These are phyloP conservation scores for Heliothis subflexa DNA, from an alignment of 1,140 invertebrate species.

Conservation along the genomic window DNA sequence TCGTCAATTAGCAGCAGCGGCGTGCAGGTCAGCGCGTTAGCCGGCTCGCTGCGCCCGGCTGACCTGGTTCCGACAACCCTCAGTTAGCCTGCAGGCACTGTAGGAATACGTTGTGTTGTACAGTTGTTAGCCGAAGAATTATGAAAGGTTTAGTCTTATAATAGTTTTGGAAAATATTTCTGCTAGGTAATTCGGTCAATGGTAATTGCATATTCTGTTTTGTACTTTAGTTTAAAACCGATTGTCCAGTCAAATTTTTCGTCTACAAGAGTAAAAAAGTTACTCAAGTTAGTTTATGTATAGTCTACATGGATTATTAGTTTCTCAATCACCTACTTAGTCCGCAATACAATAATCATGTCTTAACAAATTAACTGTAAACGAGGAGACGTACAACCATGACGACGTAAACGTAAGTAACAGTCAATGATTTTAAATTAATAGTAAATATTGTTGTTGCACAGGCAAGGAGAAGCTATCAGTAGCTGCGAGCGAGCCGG, in stretches of 20 bases:
- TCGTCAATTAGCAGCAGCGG: conserved; percentile 25
- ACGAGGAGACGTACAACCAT: background rate
- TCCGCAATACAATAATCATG: too few relatives aligned
- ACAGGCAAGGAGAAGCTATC: conserved; percentile 96
- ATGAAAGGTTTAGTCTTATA: too few relatives aligned
- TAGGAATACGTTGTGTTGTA: background rate
- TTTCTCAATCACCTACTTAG: background rate
- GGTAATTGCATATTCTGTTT: too few relatives aligned
- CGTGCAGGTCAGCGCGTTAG: conserved; percentile 31
- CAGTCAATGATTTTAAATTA: background rate
- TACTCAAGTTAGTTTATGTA: background rate
- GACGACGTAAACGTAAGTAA: background rate
- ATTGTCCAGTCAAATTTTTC: too few relatives aligned
- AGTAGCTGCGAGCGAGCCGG: conserved; percentile 92
- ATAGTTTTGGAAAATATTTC: background rate
- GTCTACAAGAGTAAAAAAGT: too few relatives aligned
- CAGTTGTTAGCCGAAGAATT: background rate
- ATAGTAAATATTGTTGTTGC: background rate
- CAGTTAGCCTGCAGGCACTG: background rate
- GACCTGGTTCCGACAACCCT: conserved; percentile 42
- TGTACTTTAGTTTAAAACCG: too few relatives aligned
- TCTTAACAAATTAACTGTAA: too few relatives aligned
- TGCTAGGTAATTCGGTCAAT: background rate
- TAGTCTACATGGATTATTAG: background rate
- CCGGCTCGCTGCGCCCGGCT: conserved; percentile 28